Evolutionary conservation across 2,113 vertebrate species (phyloP), one percentile per base, ranked within the genome.

Genomic region (Thryonomys swinderianus): DNA sequence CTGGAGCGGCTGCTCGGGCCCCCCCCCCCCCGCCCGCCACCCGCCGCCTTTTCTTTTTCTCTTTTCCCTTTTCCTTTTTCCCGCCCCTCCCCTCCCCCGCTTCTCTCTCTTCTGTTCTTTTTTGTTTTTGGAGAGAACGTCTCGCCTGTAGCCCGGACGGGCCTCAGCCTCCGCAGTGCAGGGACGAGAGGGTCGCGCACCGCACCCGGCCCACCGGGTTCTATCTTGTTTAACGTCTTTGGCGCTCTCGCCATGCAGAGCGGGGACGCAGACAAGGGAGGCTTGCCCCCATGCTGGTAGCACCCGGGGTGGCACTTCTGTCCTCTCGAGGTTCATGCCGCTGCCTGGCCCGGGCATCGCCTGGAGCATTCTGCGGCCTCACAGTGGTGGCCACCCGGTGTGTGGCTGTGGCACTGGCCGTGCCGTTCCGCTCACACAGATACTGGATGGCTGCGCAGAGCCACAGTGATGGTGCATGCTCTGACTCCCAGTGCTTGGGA

Each of bases 331-430:
- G 14, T 32, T 25, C 11, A 1, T 27, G 45, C 48, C 25, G 53
- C 17, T 9, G 1, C 25, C 5, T 16, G 37, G 2, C 32, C 27
- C 2, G 37, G 40, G 18, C 34, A 8, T 45, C 17, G 17, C 2
- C 21, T 32, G 12, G 2, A 61, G 40, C 23, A 53, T 40, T 12
- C 4, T 1, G 42, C 83, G 30, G 25, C 69, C 8, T 78, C 30
- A 18, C 0, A 0, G 59, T 34, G 37, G 59, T 34, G 37, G 48
- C 40, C 27, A 40, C 40, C 20, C 37, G 7, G 74, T 3, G 57
- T 34, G 8, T 9, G 34, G n/a, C 2, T 10, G 10, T 10, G 74
- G 34, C 2, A 0, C 18, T 11, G 53, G 42, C 6, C 48, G 27
- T 40, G 66, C 59, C 66, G 27, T 12, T 23, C 7, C 1, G 3